Conservation (phyloP, 2,797 vertebrate species). For the Phaenicophaeus curvirostris region DNA sequence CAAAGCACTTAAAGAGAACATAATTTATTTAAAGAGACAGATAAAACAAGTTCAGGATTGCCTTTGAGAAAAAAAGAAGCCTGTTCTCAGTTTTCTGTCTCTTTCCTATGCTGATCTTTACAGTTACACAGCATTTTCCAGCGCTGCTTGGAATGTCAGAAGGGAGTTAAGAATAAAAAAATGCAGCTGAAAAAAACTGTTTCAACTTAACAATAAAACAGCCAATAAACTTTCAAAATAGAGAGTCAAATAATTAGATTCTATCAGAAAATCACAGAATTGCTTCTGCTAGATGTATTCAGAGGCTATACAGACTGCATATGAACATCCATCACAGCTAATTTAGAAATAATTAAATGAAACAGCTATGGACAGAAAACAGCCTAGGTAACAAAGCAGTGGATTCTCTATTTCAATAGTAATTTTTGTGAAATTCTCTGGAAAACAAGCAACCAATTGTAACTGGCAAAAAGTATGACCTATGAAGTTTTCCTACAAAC, state of each 20-base stretch:
- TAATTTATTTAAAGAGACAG: too few relatives aligned
- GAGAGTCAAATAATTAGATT: conserved; percentile 9
- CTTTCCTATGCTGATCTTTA: not conserved
- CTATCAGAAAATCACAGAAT: not conserved
- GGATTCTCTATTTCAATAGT: not conserved
- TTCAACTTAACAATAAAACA: not conserved
- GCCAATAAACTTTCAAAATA: not conserved
- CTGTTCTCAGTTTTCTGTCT: not conserved
- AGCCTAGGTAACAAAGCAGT: not conserved
- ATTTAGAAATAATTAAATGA: conserved; percentile 18
- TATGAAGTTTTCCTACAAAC: not conserved
- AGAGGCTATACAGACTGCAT: not conserved
- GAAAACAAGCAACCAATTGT: not conserved
- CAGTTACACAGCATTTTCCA: not conserved
- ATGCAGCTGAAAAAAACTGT: not conserved
- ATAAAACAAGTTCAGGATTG: too few relatives aligned
- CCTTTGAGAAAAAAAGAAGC: not conserved
- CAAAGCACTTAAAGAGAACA: too few relatives aligned
- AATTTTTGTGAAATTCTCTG: not conserved
- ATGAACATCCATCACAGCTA: not conserved
- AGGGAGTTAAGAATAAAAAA: not conserved
- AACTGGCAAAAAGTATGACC: not conserved
- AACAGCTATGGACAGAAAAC: not conserved
- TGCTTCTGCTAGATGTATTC: conserved; percentile 19
- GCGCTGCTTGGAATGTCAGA: not conserved